Percentiles rank a stretch among this genome's conserved stretches.
Conservation (phyloP, 2,113 vertebrate species). For the Panurus biarmicus region DNA sequence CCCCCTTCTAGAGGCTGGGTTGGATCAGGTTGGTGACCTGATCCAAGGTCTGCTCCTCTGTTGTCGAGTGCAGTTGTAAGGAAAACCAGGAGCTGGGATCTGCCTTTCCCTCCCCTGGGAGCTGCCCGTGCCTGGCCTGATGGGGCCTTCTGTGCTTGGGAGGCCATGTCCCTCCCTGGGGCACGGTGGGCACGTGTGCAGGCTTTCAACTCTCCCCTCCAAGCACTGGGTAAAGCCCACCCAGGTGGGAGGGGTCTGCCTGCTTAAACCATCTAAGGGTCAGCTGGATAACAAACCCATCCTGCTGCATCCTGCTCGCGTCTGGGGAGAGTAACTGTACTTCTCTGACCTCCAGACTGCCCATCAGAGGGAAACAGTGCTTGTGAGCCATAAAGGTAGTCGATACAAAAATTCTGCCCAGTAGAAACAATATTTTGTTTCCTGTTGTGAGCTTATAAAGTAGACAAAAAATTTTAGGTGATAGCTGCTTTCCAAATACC, state of each 20-base stretch:
- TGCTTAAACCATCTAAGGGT: background rate
- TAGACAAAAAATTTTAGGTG: background rate
- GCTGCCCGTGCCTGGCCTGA: background rate
- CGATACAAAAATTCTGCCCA: background rate
- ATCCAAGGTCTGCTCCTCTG: background rate
- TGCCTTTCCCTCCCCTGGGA: background rate
- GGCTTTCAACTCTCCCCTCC: background rate
- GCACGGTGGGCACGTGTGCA: accelerated
- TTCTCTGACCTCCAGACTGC: background rate
- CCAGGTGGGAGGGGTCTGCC: background rate
- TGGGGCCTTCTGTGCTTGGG: background rate
- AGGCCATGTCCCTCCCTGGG: accelerated
- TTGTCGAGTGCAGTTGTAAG: accelerated
- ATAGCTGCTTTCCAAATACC: background rate
- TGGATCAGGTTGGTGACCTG: background rate
- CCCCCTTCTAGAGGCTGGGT: background rate
- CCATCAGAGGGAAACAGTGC: background rate
- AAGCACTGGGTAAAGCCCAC: background rate
- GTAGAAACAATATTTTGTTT: background rate
- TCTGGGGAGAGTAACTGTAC: too few species aligned
- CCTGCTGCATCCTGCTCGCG: background rate
- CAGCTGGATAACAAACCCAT: background rate
- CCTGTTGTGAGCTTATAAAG: background rate
- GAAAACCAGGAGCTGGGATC: background rate
- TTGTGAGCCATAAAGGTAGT: background rate